Conservation (phyloP, 2,797 vertebrate species). For the Potorous gilbertii region DNA sequence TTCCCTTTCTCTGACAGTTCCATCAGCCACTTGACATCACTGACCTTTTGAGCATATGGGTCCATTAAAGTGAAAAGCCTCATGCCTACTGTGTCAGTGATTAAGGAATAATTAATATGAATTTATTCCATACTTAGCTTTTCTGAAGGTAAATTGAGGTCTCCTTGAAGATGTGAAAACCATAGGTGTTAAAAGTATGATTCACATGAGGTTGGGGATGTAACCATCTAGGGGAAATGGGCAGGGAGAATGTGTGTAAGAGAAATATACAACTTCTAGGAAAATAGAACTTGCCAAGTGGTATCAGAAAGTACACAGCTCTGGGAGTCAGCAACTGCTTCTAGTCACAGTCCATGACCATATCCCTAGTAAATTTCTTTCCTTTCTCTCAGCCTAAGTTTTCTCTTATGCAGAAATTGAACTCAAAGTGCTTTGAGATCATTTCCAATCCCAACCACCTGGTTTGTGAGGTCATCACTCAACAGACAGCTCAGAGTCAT, state of each 20-base stretch:
- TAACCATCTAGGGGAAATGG: background rate
- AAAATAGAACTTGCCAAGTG: conserved; percentile 41
- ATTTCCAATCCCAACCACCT: background rate
- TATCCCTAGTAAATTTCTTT: background rate
- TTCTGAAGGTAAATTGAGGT: background rate
- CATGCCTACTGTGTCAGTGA: conserved; percentile 39
- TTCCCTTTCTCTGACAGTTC: conserved; percentile 57
- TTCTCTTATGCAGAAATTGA: background rate
- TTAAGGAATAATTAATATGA: conserved; percentile 61
- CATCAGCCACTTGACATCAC: conserved; percentile 27
- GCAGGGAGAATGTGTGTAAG: rapidly evolving
- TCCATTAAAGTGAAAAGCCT: conserved; percentile 67
- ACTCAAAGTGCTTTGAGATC: background rate
- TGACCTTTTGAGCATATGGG: conserved; percentile 46
- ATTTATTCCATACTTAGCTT: conserved; percentile 37
- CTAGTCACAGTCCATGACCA: background rate
- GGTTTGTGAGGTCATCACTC: background rate
- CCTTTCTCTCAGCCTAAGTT: background rate
- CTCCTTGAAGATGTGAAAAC: conserved; percentile 46
- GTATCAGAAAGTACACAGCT: conserved; percentile 62
- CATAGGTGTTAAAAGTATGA: conserved; percentile 57
- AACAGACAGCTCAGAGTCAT: conserved; percentile 59
- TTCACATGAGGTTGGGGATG: background rate
- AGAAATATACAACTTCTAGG: conserved; percentile 52
- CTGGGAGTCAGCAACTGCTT: background rate